Evolutionary conservation across 2,888 invertebrate species (phyloP).

Genomic region (Dysmachus trigonus): DNA sequence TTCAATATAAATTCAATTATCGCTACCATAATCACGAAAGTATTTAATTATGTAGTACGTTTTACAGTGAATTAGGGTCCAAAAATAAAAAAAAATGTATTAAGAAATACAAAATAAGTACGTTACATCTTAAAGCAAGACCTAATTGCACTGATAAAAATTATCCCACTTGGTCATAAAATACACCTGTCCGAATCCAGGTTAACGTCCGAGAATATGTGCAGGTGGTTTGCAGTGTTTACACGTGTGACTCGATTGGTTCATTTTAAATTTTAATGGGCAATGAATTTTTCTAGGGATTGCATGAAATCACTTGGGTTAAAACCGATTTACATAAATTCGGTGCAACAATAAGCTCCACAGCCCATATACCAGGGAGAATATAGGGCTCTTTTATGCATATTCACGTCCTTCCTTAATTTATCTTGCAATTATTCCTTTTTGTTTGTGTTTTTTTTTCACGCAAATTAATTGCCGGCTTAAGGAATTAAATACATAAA

Average conservation of each 20-base stretch:
- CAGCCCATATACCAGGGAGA: background rate
- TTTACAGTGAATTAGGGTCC: too few relatives aligned
- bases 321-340: background rate
- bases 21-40: too few relatives aligned
- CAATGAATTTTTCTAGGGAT: background rate
- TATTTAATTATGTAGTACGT: too few relatives aligned
- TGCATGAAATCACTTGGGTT: background rate
- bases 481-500: background rate
- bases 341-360: background rate
- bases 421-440: background rate
- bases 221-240: background rate
- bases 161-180: too few relatives aligned
- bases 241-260: background rate
- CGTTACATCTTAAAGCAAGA: too few relatives aligned
- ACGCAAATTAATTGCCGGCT: background rate
- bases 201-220: background rate
- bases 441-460: background rate
- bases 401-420: background rate
- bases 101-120: too few relatives aligned
- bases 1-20: too few relatives aligned
- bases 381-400: background rate
- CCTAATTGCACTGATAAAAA: background rate
- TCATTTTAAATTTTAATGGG: background rate
- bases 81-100: too few relatives aligned
- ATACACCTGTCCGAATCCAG: background rate